Evolutionary conservation across 2,113 vertebrate species (phyloP).

Genomic region (Heptranchias perlo): DNA sequence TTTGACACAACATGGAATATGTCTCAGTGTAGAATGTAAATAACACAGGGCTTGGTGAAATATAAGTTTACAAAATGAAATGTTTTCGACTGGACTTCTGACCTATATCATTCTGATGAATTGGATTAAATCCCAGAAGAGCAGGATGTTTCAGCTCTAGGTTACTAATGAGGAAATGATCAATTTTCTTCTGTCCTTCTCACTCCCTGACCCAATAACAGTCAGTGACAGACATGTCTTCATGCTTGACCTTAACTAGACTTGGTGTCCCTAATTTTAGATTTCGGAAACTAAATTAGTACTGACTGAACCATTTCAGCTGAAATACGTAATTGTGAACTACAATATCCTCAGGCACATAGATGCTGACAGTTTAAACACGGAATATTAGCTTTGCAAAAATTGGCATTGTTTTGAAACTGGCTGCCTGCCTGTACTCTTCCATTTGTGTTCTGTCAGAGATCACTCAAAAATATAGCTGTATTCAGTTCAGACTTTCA

Average conservation of each 20-base stretch:
- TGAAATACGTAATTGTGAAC: neutral
- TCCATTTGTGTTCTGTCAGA: neutral
- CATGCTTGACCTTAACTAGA: neutral
- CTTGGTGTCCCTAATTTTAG: conserved; percentile 30
- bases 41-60: neutral
- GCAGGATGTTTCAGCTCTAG: neutral
- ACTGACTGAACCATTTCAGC: neutral
- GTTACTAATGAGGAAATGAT: conserved; percentile 24
- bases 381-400: neutral
- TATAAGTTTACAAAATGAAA: neutral
- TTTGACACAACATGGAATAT: neutral
- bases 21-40: conserved; percentile 6
- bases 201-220: neutral
- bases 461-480: neutral
- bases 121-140: conserved; percentile 12
- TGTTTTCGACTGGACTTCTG: neutral
- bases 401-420: neutral
- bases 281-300: neutral
- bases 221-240: neutral
- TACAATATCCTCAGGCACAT: neutral
- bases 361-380: neutral
- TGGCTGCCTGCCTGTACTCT: neutral
- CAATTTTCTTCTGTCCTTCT: conserved; percentile 8
- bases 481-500: neutral
- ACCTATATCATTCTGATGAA: neutral